A percentile compares a stretch with the other conserved stretches of the same genome.
Evolutionary conservation across 1,140 invertebrate genomes (phyloP).

Genomic region (Drosophila parabipectinata): DNA sequence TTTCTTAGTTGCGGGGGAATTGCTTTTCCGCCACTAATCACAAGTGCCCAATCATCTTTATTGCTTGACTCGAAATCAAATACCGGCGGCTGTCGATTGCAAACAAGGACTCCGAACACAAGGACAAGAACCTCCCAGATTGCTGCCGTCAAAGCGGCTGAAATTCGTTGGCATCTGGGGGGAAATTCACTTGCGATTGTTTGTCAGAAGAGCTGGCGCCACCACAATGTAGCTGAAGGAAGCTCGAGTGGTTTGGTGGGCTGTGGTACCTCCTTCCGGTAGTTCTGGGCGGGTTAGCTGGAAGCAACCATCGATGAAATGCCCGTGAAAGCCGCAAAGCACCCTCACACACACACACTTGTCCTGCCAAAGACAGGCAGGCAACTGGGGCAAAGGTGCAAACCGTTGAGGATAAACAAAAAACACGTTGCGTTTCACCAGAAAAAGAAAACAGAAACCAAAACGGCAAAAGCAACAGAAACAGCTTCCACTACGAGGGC

Average conservation of each 20-base stretch:
- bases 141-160: conserved; percentile 31
- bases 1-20: conserved; percentile 36
- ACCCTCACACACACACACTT: not conserved
- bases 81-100: conserved; percentile 27
- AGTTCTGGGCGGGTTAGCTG: conserved; percentile 14
- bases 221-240: conserved; percentile 29
- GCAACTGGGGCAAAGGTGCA: conserved; percentile 53
- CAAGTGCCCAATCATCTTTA: conserved; percentile 73
- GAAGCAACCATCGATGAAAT: conserved; percentile 53
- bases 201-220: conserved; percentile 49
- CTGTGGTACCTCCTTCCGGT: not conserved
- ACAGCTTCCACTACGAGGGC: conserved; percentile 11
- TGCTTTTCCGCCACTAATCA: conserved; percentile 58
- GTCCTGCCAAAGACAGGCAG: conserved; percentile 16
- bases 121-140: conserved; percentile 25
- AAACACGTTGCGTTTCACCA: conserved; percentile 48
- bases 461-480: conserved; percentile 42
- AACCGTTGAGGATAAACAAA: conserved; percentile 65
- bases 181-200: conserved; percentile 68
- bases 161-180: conserved; percentile 32
- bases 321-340: conserved; percentile 55
- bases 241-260: conserved; percentile 10
- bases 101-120: conserved; percentile 24
- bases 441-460: conserved; percentile 13
- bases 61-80: conserved; percentile 49